Percentiles rank a stretch among this genome's conserved stretches.
These are phyloP conservation scores for Neria commutata DNA, from an alignment of 2,888 invertebrate species.

Conservation along the genomic window DNA sequence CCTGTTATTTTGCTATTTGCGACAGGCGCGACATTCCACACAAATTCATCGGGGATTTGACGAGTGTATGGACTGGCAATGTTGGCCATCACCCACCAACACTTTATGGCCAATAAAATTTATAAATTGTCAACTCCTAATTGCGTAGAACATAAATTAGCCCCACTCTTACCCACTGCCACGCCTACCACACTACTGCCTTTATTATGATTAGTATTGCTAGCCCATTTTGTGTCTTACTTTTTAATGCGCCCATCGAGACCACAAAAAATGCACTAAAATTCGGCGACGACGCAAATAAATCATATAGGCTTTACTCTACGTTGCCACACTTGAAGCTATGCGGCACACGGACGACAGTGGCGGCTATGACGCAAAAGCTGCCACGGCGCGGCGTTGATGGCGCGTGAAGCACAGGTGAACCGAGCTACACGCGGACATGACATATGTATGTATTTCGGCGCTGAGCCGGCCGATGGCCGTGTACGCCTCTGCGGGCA, in stretches of 20 bases:
- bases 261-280: constrained; percentile 7
- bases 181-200: no score
- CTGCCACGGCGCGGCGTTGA: background rate
- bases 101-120: constrained; percentile 11
- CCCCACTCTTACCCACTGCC: no score
- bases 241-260: background rate
- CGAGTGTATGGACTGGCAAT: background rate
- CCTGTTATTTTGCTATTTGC: constrained; percentile 12
- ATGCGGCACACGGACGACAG: no score
- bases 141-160: constrained; percentile 16
- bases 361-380: background rate
- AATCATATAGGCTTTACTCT: constrained; percentile 1
- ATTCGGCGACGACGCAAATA: constrained; percentile 1
- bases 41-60: no score
- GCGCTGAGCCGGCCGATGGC: no score
- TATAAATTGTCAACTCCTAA: constrained; percentile 14
- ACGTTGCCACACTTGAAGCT: background rate
- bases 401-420: background rate
- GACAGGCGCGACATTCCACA: no score
- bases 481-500: no score
- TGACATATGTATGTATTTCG: background rate
- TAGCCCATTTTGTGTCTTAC: no score
- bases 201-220: no score
- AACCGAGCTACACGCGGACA: no score
- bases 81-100: no score